Conservation (phyloP, 2,888 invertebrate species). For the Entomobrya multifasciata region DNA sequence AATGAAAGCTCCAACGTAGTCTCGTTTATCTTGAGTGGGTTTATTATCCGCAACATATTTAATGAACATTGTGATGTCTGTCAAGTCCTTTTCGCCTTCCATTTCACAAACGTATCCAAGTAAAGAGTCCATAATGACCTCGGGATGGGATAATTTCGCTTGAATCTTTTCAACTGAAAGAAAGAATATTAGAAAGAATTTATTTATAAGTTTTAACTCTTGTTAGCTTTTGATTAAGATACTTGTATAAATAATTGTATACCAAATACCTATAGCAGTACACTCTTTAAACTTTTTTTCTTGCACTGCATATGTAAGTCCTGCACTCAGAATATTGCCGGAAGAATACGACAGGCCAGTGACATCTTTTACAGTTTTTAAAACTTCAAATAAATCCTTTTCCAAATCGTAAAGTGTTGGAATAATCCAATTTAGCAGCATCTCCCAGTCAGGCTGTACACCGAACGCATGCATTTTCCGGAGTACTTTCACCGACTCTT, state of each 20-base stretch:
- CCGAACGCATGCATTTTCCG: conserved; percentile 57
- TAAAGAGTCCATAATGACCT: conserved; percentile 49
- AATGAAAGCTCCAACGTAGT: conserved; percentile 68
- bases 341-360: conserved; percentile 64
- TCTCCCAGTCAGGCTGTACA: conserved; percentile 71
- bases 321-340: conserved; percentile 65
- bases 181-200: background rate
- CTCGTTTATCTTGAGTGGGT: conserved; percentile 45
- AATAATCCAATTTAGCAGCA: conserved; percentile 66
- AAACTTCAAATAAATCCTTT: conserved; percentile 40
- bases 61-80: conserved; percentile 30
- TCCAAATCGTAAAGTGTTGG: conserved; percentile 57
- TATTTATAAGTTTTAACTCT: background rate
- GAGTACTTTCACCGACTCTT: conserved; percentile 52
- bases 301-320: conserved; percentile 57
- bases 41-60: conserved; percentile 56
- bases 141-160: conserved; percentile 44
- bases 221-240: too few species aligned
- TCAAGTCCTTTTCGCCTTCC: conserved; percentile 19
- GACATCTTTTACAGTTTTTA: conserved; percentile 54
- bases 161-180: conserved; percentile 55
- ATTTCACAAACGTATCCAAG: conserved; percentile 25
- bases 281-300: conserved; percentile 58
- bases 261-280: background rate
- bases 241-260: background rate